Evolutionary conservation across 1,140 invertebrate genomes (phyloP).

Genomic region (Megathymus violae): DNA sequence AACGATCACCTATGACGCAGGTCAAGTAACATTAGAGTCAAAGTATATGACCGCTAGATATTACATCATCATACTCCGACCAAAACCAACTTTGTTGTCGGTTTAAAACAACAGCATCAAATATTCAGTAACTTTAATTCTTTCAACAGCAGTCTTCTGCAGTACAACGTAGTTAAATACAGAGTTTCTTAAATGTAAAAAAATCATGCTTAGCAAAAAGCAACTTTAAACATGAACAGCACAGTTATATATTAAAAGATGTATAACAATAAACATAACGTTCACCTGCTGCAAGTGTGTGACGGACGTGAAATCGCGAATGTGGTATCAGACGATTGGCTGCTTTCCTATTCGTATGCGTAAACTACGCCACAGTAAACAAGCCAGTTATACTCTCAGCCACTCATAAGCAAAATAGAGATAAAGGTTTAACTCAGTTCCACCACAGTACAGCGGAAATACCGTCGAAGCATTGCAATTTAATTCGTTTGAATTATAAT

Average conservation of each 20-base stretch:
- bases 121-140: too few species aligned
- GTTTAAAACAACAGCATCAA: too few species aligned
- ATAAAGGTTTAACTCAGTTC: neutral
- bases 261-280: neutral
- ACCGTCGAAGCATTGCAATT: too few species aligned
- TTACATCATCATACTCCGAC: too few species aligned
- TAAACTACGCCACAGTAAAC: constrained; percentile 7
- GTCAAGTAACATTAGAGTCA: too few species aligned
- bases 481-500: too few species aligned
- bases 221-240: neutral
- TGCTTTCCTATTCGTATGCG: constrained; percentile 21
- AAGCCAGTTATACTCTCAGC: constrained; percentile 7
- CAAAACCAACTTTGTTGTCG: too few species aligned
- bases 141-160: too few species aligned
- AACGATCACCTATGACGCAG: too few species aligned
- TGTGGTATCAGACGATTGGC: constrained; percentile 19
- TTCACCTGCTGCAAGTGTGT: constrained; percentile 7
- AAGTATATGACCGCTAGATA: constrained; percentile 15
- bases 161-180: too few species aligned
- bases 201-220: neutral
- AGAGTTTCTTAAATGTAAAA: too few species aligned
- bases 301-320: constrained; percentile 28
- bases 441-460: too few species aligned
- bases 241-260: neutral
- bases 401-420: neutral